Conservation (phyloP, 2,113 vertebrate genomes). For the Indri indri region DNA sequence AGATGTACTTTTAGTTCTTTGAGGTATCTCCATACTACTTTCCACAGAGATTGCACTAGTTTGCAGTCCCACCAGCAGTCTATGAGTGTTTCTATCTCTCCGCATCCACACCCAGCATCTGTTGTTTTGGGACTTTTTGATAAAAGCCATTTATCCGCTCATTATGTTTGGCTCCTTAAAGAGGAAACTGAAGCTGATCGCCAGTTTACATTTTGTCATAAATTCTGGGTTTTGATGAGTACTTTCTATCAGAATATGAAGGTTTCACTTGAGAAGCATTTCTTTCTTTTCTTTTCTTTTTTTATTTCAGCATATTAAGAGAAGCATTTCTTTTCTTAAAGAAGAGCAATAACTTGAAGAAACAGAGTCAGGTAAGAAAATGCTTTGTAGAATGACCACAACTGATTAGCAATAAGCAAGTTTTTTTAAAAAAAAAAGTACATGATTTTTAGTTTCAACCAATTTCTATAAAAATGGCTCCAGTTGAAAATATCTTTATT, state of each 20-base stretch:
- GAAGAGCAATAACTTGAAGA: not conserved
- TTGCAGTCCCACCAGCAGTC: no score
- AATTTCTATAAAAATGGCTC: not conserved
- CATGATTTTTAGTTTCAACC: not conserved
- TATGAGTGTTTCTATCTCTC: no score
- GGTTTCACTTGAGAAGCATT: not conserved
- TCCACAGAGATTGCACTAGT: no score
- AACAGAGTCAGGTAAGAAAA: not conserved
- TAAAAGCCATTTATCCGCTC: not conserved
- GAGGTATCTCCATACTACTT: no score
- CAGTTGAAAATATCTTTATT: not conserved
- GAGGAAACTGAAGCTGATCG: not conserved
- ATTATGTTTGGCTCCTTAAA: not conserved
- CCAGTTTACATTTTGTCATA: not conserved
- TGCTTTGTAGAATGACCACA: not conserved
- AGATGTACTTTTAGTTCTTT: no score
- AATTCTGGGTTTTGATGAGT: not conserved
- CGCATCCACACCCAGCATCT: no score
- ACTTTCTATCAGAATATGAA: not conserved
- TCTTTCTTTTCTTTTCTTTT: no score
- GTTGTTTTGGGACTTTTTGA: no score
- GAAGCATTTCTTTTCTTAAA: not conserved
- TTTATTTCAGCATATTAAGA: no score
- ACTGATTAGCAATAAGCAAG: not conserved
- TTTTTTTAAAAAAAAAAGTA: not conserved